These are phyloP conservation scores for Drosophila eugracilis DNA, from an alignment of 1,140 invertebrate genomes.

Conservation along the genomic window DNA sequence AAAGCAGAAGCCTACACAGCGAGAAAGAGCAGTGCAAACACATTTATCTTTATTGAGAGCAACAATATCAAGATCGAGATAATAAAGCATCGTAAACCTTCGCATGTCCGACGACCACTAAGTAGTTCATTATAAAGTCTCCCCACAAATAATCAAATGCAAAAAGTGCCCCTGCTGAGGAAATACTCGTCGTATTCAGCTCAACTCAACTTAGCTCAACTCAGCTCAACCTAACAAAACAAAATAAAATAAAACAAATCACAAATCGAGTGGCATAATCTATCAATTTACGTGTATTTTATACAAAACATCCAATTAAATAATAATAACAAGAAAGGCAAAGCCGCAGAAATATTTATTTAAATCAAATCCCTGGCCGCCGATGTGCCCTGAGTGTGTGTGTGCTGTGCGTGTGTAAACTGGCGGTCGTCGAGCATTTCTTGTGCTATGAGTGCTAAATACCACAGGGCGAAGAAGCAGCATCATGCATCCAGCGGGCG, in stretches of 20 bases:
- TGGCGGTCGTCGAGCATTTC: slow-evolving; percentile 46
- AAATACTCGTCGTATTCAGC: no score
- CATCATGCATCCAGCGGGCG: slow-evolving; percentile 84
- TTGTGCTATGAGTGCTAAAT: slow-evolving; percentile 84
- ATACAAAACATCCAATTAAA: slow-evolving; percentile 32
- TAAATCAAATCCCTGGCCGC: slow-evolving; percentile 41
- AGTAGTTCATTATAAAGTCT: slow-evolving; percentile 50
- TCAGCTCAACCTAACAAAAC: background rate
- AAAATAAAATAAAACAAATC: background rate
- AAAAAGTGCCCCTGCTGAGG: slow-evolving; percentile 40
- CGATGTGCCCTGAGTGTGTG: slow-evolving; percentile 42
- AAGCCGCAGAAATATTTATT: slow-evolving; percentile 47
- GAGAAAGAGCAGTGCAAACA: slow-evolving; percentile 61
- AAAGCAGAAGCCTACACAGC: slow-evolving; percentile 38
- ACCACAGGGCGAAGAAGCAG: slow-evolving; percentile 72
- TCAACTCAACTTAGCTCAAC: no score
- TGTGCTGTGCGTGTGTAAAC: slow-evolving; percentile 20
- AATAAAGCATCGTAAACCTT: slow-evolving; percentile 63
- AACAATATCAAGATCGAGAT: slow-evolving; percentile 57
- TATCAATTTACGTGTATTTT: slow-evolving; percentile 12
- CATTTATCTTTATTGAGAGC: slow-evolving; percentile 69
- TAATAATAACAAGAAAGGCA: slow-evolving; percentile 9
- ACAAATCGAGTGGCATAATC: slow-evolving; percentile 10
- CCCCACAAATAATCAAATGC: slow-evolving; percentile 49
- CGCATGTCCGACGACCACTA: slow-evolving; percentile 31